Evolutionary conservation across 2,113 vertebrate species (phyloP), one percentile per base, ranked within the genome.

Genomic region (Forbesichthys papilliferus): DNA sequence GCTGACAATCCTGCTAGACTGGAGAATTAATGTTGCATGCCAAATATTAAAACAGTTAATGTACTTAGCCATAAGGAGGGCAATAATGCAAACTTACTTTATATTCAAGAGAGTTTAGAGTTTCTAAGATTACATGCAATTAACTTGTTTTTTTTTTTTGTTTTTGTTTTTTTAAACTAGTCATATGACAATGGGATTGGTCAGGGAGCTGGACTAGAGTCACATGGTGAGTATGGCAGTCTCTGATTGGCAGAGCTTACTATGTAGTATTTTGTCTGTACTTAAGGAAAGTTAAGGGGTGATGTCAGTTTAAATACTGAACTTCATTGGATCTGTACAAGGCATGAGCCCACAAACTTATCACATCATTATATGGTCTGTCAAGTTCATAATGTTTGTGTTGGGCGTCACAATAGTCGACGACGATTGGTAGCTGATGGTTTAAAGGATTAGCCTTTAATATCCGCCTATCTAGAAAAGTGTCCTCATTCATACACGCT

Each of bases 111-210:
- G 49, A 27, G n/a, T 9, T 20, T 33, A 8, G 1, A 27, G 55
- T 6, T 27, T 18, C 12, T 27, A 34, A 33, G 27, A 27, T 27
- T 58, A 3, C 20, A 18, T 57, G 13, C 5, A 11, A 3, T 58
- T 58, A 33, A 58, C 14, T 33, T 2, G 11, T 33, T 16, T 16
- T 16, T 16, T 16, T 16, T 80, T 1, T 20, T 20, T 16, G 0
- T 16, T 16, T 16, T 80, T 1, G 1, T 20, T 20, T 20, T 20
- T 20, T 20, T 20, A 20, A 1, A 27, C 73, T 89, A 99, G 98
- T 97, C 96, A 0, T 99, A 99, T 1, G 98, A 99, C 89, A 96
- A 92, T 49, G 97, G 96, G 18, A 93, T 99, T 89, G 96, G 94
- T 9, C 96, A 98, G 78, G 98, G 98, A 92, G 92, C 95, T 42